Base-by-base conservation (phyloP, 2,888 invertebrate species). In the Cybosia mesomella region DNA sequence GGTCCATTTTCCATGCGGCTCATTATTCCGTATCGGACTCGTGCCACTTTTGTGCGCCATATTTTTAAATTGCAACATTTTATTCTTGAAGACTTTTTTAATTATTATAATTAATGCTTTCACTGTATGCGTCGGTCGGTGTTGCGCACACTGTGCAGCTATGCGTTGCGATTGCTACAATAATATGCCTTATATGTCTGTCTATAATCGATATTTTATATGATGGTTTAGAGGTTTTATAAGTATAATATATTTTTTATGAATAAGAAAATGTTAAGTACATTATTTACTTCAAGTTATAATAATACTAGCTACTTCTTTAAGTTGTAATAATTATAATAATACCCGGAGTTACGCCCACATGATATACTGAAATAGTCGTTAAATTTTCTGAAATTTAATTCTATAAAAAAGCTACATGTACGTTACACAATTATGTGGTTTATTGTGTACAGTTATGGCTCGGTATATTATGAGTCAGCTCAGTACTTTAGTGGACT, bases 51-150 rank as follows among this genome's bases (percentile, higher is more conserved):
- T 82, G 74, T 76, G 77, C 77, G 74, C 81, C 81, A 80, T 85
- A 86, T 88, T 87, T 88, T 85, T 87, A 84, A 85, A 83, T 82
- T 83, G 85, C 83, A 85, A 83, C 80, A 85, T 85, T 82, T 81
- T 81, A 81, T 81, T 81, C 77, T 77, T 71, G 70, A 71, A 74
- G 69, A 66, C 57, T 69, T 67, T 88, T 88, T 87, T 86, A 88
- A 86, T 89, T 87, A 89, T 90, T 87, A 88, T 87, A 90, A 89
- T 91, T 85, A 88, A 88, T 88, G 86, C 85, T 85, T 84, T 87
- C 86, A 80, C 74, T 81, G 85, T 82, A 80, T 75, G 84, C 80
- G 83, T 54, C 74, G 68, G 72, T 68, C 69, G 73, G 68, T 71
- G 72, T 72, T 70, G 76, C 58, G 66, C 57, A 63, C 70, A 66